Evolutionary conservation across 2,113 vertebrate species (phyloP).

Genomic region (Archocentrus centrarchus): DNA sequence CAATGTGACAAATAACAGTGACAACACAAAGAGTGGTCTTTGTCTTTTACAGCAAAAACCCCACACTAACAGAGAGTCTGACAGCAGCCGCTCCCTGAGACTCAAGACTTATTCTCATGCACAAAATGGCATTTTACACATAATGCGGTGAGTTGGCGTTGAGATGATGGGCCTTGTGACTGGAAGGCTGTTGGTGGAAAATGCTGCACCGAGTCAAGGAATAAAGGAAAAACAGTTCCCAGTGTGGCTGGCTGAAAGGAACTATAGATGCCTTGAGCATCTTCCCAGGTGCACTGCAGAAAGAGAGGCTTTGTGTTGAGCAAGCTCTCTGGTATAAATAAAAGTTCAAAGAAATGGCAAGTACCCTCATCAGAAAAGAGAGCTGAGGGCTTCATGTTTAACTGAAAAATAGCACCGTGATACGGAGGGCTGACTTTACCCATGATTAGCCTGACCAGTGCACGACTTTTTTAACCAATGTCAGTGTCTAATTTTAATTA

Average conservation of each 20-base stretch:
- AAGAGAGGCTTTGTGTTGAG: constrained; percentile 33
- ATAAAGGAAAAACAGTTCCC: background rate
- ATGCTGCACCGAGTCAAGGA: background rate
- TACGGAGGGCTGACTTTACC: background rate
- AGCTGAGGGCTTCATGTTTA: background rate
- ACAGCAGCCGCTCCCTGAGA: background rate
- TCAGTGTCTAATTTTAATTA: background rate
- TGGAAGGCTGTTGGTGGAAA: background rate
- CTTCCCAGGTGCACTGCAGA: constrained; percentile 32
- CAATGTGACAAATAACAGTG: constrained; percentile 21
- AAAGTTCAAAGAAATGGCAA: background rate
- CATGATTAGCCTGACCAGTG: background rate
- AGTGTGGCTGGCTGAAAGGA: background rate
- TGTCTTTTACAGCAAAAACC: constrained; percentile 31
- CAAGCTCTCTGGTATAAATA: constrained; percentile 6
- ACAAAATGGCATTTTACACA: constrained; percentile 51
- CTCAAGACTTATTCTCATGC: constrained; percentile 29
- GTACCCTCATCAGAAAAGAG: background rate
- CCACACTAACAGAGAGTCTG: constrained; percentile 34
- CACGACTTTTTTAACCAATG: background rate
- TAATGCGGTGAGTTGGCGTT: constrained; percentile 3
- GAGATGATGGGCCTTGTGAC: background rate
- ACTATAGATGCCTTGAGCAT: background rate
- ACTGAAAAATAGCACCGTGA: background rate
- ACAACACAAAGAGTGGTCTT: constrained; percentile 40